Evolutionary conservation across 2,888 invertebrate species (phyloP).

Genomic region (Pseudoips prasinana): DNA sequence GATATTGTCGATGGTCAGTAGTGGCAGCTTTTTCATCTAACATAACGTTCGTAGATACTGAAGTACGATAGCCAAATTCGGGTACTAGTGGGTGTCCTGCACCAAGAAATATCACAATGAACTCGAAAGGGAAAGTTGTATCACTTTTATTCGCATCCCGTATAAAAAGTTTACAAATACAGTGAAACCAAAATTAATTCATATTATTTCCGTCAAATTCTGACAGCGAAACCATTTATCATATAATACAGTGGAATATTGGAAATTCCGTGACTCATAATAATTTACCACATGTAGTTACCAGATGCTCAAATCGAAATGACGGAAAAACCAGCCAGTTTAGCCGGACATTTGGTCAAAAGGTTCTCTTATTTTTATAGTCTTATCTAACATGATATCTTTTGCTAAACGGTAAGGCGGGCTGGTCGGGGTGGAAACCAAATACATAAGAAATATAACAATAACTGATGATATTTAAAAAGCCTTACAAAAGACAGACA

Average conservation of each 20-base stretch:
- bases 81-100: constrained; percentile 47
- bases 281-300: too few species aligned
- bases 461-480: too few species aligned
- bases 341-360: too few species aligned
- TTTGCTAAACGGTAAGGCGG: too few species aligned
- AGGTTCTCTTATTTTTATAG: too few species aligned
- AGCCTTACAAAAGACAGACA: background rate
- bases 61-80: constrained; percentile 30
- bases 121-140: constrained; percentile 40
- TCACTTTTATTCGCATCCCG: background rate
- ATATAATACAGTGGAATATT: constrained; percentile 1
- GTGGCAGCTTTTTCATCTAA: constrained; percentile 28
- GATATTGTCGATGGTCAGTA: constrained; percentile 54
- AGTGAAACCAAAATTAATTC: constrained; percentile 17
- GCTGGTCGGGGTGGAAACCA: too few species aligned
- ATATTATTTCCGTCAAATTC: constrained; percentile 11
- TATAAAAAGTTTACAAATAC: constrained; percentile 22
- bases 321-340: too few species aligned
- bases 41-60: constrained; percentile 45
- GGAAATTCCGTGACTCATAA: background rate
- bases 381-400: too few species aligned
- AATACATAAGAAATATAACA: too few species aligned
- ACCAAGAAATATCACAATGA: constrained; percentile 19
- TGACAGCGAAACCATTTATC: constrained; percentile 13
- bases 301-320: too few species aligned